phyloP scores from a whole-genome alignment of 2,888 invertebrate species.

The Chouioia cunea region DNA sequence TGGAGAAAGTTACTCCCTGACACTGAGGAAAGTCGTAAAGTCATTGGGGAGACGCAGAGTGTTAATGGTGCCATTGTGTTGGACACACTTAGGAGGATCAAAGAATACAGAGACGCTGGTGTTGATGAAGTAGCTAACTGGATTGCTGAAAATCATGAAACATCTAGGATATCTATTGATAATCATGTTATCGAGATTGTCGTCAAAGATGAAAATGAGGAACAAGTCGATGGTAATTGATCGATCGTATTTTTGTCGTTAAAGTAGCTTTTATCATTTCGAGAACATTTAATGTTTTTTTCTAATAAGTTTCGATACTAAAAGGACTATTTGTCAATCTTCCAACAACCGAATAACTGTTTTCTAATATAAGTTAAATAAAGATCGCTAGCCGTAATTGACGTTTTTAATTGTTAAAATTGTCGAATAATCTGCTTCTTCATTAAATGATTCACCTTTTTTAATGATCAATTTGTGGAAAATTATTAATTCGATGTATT shows the following conservation, averaged over 20 bases:
- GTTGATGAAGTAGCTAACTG: conserved; percentile 35
- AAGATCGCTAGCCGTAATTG: too few relatives aligned
- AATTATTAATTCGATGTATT: background rate
- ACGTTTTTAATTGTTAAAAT: too few relatives aligned
- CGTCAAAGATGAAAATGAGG: conserved; percentile 32
- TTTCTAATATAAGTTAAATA: too few relatives aligned
- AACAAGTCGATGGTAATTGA: conserved; percentile 28
- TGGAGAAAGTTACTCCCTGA: conserved; percentile 44
- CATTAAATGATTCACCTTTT: too few relatives aligned
- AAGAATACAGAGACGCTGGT: conserved; percentile 27
- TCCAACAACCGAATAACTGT: too few relatives aligned
- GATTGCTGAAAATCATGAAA: conserved; percentile 33
- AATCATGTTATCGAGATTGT: conserved; percentile 36
- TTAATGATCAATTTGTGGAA: background rate
- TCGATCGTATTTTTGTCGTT: background rate
- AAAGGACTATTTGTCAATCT: too few relatives aligned
- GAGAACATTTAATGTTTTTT: too few relatives aligned
- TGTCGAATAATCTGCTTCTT: too few relatives aligned
- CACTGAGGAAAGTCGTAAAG: background rate
- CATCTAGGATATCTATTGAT: conserved; percentile 22
- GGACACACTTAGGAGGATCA: conserved; percentile 24
- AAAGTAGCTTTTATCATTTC: too few relatives aligned
- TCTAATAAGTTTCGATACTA: too few relatives aligned
- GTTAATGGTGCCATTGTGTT: conserved; percentile 20
- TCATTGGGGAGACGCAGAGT: background rate